These are phyloP conservation scores for Cynoglossus semilaevis DNA, from an alignment of 2,113 vertebrate species.

Conservation along the genomic window DNA sequence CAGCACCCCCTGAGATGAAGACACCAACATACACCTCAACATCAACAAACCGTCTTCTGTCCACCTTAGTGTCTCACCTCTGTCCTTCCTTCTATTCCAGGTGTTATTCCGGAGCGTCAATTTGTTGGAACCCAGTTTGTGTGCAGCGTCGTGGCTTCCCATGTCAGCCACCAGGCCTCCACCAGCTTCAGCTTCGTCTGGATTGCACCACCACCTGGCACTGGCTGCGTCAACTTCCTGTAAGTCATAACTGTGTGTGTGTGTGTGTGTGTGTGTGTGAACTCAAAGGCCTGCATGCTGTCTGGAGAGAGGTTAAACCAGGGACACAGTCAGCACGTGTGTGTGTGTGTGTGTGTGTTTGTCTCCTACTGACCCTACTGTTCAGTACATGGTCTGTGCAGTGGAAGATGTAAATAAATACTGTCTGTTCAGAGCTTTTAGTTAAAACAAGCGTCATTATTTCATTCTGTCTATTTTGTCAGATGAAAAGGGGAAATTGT, in stretches of 20 bases:
- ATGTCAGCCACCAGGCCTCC: conserved; percentile 92
- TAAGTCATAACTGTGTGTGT: conserved; percentile 70
- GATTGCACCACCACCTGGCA: conserved; percentile 96
- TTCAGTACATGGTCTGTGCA: too few relatives aligned
- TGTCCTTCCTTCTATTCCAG: conserved; percentile 59
- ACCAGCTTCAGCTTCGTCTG: conserved; percentile 96
- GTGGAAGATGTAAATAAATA: too few relatives aligned
- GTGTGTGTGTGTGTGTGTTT: conserved; percentile 2
- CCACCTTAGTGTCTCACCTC: neutral
- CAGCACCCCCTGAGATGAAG: too few relatives aligned
- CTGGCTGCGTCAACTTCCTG: conserved; percentile 99
- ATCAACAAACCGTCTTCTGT: neutral
- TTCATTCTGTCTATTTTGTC: neutral
- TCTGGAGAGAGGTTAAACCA: conserved; percentile 32
- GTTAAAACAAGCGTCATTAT: too few relatives aligned
- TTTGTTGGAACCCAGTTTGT: conserved; percentile 94
- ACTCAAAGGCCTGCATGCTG: conserved; percentile 1
- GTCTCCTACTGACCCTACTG: neutral
- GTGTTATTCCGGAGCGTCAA: conserved; percentile 92
- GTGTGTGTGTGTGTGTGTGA: neutral
- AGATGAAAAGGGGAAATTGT: conserved; percentile 15
- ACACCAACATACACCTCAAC: too few relatives aligned
- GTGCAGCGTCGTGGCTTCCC: conserved; percentile 96
- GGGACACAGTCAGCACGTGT: conserved; percentile 6
- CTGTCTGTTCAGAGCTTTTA: too few relatives aligned